phyloP scores from a whole-genome alignment of 2,113 vertebrate species.

The Conger conger region DNA sequence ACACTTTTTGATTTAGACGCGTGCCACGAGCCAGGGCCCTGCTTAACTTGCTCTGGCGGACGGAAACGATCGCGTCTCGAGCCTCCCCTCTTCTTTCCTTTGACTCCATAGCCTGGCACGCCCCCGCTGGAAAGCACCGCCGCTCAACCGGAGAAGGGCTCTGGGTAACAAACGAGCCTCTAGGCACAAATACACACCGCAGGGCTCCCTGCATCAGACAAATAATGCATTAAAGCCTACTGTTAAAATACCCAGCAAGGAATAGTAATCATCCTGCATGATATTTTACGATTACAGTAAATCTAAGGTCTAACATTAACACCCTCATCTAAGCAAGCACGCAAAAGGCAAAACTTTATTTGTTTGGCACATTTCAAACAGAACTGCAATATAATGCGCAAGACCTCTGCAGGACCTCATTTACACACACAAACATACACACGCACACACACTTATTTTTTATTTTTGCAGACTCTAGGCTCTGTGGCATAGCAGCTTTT shows the following conservation, averaged over 20 bases:
- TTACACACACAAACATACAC: too few relatives aligned
- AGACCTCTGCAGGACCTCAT: constrained; percentile 26
- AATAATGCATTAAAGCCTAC: constrained; percentile 15
- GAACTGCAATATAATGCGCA: constrained; percentile 31
- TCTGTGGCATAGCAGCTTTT: constrained; percentile 4
- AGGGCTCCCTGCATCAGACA: background rate
- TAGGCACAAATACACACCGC: constrained; percentile 23
- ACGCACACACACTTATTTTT: background rate
- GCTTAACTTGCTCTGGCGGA: constrained; percentile 38
- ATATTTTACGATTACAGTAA: constrained; percentile 29
- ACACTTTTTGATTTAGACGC: constrained; percentile 28
- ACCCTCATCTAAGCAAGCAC: constrained; percentile 10
- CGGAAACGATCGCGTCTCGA: constrained; percentile 28
- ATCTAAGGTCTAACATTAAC: constrained; percentile 21
- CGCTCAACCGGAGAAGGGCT: constrained; percentile 25
- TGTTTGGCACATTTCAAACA: too few relatives aligned
- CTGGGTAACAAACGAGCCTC: background rate
- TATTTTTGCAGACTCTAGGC: background rate
- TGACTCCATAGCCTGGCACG: constrained; percentile 5
- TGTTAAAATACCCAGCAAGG: constrained; percentile 19
- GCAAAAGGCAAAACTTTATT: too few relatives aligned
- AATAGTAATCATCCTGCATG: constrained; percentile 15
- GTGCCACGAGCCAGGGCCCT: constrained; percentile 36
- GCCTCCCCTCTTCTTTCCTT: constrained; percentile 4
- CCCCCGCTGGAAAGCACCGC: constrained; percentile 6